phyloP scores from a whole-genome alignment of 1,140 invertebrate genomes.

The Lycorma delicatula region DNA sequence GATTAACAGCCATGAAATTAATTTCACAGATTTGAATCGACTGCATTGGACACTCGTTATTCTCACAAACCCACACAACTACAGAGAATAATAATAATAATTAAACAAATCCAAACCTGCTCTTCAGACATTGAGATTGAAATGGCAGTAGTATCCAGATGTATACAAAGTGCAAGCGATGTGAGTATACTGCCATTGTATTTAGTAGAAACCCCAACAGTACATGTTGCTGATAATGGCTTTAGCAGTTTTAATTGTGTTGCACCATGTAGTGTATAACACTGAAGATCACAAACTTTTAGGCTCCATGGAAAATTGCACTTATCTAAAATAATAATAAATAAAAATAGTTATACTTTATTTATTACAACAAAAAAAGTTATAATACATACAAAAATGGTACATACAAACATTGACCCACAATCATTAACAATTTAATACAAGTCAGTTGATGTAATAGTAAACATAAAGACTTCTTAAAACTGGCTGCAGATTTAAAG shows the following conservation, averaged over 20 bases:
- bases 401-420: slow-evolving; percentile 16
- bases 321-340: slow-evolving; percentile 36
- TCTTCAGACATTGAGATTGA: slow-evolving; percentile 44
- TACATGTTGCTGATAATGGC: slow-evolving; percentile 48
- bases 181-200: slow-evolving; percentile 23
- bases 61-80: no score
- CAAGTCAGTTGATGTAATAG: no score
- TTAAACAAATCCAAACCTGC: no score
- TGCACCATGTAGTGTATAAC: slow-evolving; percentile 42
- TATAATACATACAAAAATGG: slow-evolving; percentile 9
- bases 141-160: slow-evolving; percentile 48
- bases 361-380: slow-evolving; percentile 9
- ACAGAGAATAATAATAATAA: no score
- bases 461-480: no score
- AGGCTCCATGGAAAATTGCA: slow-evolving; percentile 51
- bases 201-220: slow-evolving; percentile 38
- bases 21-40: no score
- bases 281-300: slow-evolving; percentile 43
- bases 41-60: no score
- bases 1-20: no score
- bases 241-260: slow-evolving; percentile 43
- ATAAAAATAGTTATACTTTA: background rate
- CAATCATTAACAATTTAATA: no score
- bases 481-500: no score
- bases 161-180: slow-evolving; percentile 45